Percentiles rank a stretch among this genome's conserved stretches.
These are phyloP conservation scores for Drosophila simulans DNA, from an alignment of 1,140 invertebrate genomes.

Conservation along the genomic window DNA sequence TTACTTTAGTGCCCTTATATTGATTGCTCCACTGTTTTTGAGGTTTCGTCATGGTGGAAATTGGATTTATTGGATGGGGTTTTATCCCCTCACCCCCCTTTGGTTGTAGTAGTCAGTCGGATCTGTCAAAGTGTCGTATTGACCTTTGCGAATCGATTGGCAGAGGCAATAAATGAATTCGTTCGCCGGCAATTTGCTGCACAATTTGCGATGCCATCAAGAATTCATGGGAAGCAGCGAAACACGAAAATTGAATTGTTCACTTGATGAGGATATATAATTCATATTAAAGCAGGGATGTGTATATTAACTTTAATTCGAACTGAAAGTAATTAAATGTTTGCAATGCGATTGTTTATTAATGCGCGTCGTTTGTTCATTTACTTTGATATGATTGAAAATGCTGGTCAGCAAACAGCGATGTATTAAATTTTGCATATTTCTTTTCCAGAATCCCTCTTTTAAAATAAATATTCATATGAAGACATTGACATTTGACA, in stretches of 20 bases:
- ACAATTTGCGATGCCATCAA: constrained; percentile 36
- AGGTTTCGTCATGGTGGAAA: background rate
- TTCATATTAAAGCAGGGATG: constrained; percentile 8
- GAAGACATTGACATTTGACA: background rate
- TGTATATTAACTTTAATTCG: background rate
- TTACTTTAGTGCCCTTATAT: too few relatives aligned
- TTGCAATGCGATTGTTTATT: constrained; percentile 11
- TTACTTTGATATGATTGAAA: background rate
- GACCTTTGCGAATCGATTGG: constrained; percentile 37
- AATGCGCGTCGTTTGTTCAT: constrained; percentile 12
- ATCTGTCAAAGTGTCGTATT: constrained; percentile 17
- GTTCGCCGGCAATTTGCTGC: constrained; percentile 24
- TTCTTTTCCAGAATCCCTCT: too few relatives aligned
- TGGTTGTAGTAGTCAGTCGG: background rate
- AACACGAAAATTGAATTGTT: constrained; percentile 27
- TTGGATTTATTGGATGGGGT: background rate
- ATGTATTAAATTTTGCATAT: background rate
- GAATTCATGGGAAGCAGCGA: constrained; percentile 11
- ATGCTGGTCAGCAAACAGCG: background rate
- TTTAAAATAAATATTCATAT: background rate
- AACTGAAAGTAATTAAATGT: constrained; percentile 20
- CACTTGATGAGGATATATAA: constrained; percentile 12
- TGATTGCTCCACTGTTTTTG: background rate
- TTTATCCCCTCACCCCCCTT: background rate
- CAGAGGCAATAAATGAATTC: constrained; percentile 32